A percentile compares a stretch with the other conserved stretches of the same genome.
phyloP scores from a whole-genome alignment of 2,113 vertebrate species.

The Loxodonta africana region DNA sequence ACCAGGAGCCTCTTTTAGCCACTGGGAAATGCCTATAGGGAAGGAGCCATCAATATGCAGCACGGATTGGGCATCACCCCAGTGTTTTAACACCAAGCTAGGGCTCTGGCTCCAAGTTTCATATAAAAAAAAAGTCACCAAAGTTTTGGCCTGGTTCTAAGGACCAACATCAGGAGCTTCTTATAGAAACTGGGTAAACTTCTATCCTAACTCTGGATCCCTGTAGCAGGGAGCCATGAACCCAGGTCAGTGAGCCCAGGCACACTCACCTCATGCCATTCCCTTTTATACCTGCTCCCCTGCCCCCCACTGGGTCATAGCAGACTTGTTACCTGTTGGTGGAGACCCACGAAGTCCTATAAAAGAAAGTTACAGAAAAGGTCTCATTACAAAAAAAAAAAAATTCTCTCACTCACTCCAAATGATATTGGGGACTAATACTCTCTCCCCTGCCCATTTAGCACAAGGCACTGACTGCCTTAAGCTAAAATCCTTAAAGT shows the following conservation, averaged over 20 bases:
- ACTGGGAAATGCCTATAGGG: background rate
- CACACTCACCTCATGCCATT: background rate
- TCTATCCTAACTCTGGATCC: background rate
- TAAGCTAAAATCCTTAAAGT: background rate
- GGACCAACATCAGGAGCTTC: accelerated
- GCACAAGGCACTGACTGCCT: background rate
- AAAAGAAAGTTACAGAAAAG: slow-evolving; percentile 27
- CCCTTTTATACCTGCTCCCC: background rate
- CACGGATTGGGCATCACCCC: background rate
- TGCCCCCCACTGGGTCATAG: accelerated
- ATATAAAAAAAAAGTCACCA: background rate
- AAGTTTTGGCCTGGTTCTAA: accelerated
- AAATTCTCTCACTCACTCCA: too few species aligned
- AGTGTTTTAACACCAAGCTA: background rate
- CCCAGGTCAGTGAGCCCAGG: accelerated
- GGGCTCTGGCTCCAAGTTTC: background rate
- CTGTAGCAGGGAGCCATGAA: background rate
- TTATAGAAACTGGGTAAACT: background rate
- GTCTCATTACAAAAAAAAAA: background rate
- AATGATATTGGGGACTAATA: background rate
- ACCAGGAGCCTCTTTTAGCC: accelerated
- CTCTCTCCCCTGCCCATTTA: accelerated
- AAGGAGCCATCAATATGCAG: accelerated
- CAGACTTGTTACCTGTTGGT: slow-evolving; percentile 17
- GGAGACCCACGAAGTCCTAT: background rate